A percentile compares a stretch with the other conserved stretches of the same genome.
phyloP scores from a whole-genome alignment of 2,888 invertebrate species.

The Carabus problematicus region DNA sequence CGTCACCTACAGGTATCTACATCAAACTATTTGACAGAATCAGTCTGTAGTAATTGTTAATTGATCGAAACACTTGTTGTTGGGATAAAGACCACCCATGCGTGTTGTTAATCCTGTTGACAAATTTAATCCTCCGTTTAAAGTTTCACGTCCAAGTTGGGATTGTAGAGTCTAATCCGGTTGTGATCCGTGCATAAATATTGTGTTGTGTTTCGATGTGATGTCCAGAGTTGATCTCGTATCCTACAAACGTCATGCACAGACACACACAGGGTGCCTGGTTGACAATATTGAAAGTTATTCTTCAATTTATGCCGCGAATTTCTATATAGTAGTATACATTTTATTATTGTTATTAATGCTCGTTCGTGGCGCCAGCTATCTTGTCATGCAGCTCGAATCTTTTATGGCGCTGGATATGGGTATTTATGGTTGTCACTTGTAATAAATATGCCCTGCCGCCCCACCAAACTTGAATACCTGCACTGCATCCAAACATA shows the following conservation, averaged over 20 bases:
- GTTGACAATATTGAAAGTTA: conserved; percentile 1
- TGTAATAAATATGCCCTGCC: conserved; percentile 49
- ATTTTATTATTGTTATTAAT: conserved; percentile 33
- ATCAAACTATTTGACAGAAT: no score
- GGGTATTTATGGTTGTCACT: conserved; percentile 48
- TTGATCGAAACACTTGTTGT: no score
- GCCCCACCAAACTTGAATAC: conserved; percentile 45
- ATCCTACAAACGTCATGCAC: no score
- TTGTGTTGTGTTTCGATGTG: not conserved
- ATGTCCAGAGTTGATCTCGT: not conserved
- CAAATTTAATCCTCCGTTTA: conserved; percentile 39
- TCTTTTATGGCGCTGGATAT: conserved; percentile 51
- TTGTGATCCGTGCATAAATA: conserved; percentile 15
- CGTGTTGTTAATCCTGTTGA: conserved; percentile 33
- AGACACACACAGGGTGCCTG: not conserved
- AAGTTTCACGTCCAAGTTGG: conserved; percentile 16
- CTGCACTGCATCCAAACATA: conserved; percentile 19
- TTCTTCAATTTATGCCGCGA: conserved; percentile 18
- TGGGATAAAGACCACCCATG: conserved; percentile 36
- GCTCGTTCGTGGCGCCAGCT: conserved; percentile 50
- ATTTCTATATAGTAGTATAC: conserved; percentile 29
- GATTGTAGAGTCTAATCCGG: conserved; percentile 21
- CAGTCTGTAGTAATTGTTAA: no score
- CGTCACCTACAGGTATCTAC: no score
- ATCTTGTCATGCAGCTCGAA: conserved; percentile 50